Evolutionary conservation across 2,113 vertebrate genomes (phyloP).

Genomic region (Cervus canadensis): DNA sequence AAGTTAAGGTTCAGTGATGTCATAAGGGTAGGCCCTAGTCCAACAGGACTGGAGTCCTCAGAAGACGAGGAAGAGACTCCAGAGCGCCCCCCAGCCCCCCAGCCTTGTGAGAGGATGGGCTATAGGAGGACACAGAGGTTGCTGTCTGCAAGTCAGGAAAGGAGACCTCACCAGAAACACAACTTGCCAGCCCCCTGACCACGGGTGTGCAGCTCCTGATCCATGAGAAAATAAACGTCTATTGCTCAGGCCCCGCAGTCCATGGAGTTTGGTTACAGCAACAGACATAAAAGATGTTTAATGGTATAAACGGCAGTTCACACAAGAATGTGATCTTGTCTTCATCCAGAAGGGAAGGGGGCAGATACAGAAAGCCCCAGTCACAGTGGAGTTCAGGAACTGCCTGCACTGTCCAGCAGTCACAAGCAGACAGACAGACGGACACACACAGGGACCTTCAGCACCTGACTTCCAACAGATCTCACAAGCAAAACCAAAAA

Average conservation of each 20-base stretch:
- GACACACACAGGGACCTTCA: background rate
- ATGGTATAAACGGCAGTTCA: background rate
- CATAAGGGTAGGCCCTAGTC: background rate
- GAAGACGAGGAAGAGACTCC: background rate
- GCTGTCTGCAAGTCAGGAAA: background rate
- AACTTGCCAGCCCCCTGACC: background rate
- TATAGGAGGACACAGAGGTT: background rate
- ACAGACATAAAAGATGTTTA: background rate
- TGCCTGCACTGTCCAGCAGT: background rate
- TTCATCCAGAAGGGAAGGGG: background rate
- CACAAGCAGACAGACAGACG: background rate
- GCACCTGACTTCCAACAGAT: background rate
- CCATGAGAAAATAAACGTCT: background rate
- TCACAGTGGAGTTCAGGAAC: background rate
- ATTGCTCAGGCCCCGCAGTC: background rate
- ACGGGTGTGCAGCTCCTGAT: background rate
- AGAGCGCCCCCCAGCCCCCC: fast-evolving
- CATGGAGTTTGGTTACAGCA: background rate
- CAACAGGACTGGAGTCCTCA: background rate
- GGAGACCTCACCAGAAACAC: background rate
- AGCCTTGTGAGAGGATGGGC: background rate
- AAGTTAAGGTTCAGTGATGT: background rate
- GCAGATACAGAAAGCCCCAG: background rate
- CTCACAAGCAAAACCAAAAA: background rate
- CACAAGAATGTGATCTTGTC: background rate